Conservation (phyloP, 2,113 vertebrate genomes). For the Alectura lathami region DNA sequence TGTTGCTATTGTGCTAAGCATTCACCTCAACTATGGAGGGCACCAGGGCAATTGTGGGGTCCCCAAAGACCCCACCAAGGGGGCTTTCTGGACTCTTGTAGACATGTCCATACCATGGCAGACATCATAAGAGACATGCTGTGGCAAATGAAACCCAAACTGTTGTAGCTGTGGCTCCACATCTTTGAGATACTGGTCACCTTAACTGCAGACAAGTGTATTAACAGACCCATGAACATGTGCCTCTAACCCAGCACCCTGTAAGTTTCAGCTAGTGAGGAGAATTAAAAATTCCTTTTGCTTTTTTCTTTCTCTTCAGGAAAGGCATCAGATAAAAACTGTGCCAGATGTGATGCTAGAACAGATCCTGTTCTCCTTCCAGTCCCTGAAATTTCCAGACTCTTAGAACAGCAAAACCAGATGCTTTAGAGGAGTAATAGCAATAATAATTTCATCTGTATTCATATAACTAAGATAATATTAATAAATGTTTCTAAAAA, state of each 20-base stretch:
- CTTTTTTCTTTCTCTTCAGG: not conserved
- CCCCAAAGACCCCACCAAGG: fast-evolving
- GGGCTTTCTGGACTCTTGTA: not conserved
- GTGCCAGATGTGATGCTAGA: not conserved
- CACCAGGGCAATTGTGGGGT: fast-evolving
- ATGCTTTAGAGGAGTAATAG: not conserved
- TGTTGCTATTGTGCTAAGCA: not conserved
- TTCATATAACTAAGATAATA: not conserved
- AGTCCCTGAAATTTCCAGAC: not conserved
- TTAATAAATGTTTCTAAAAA: not conserved
- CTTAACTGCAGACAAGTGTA: not conserved
- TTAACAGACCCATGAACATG: fast-evolving
- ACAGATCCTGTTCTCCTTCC: not conserved
- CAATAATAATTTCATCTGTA: not conserved
- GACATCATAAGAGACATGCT: not conserved
- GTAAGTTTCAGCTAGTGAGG: not conserved
- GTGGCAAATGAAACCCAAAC: not conserved
- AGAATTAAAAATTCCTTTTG: not conserved
- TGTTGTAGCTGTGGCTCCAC: fast-evolving
- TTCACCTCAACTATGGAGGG: not conserved
- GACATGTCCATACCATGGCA: not conserved
- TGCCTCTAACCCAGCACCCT: not conserved
- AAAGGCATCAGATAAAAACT: not conserved
- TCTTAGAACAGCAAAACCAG: not conserved
- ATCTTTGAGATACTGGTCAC: not conserved